Percentiles rank a stretch among this genome's conserved stretches.
Conservation (phyloP, 2,888 invertebrate species). For the Sipha maydis region DNA sequence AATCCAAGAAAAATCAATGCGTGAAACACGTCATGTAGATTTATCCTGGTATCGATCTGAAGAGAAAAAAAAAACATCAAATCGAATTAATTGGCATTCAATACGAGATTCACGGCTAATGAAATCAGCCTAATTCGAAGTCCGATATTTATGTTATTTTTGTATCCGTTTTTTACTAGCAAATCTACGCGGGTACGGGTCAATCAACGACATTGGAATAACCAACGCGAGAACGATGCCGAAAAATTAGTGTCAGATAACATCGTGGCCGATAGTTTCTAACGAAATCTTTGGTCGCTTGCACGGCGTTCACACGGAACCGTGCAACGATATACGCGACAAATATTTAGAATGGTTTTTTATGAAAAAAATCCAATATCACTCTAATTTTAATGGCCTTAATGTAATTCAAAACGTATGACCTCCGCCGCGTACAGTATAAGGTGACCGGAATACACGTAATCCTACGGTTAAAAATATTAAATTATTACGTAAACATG, state of each 20-base stretch:
- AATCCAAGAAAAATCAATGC: too few species aligned
- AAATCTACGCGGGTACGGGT: not conserved
- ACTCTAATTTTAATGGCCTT: not conserved
- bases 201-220: too few species aligned
- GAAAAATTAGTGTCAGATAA: not conserved
- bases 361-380: not conserved
- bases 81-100: too few species aligned
- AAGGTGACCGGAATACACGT: not conserved
- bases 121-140: too few species aligned
- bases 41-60: too few species aligned
- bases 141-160: not conserved
- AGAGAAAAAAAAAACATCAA: too few species aligned
- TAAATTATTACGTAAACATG: too few species aligned
- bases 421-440: not conserved
- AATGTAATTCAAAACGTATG: not conserved
- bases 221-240: not conserved
- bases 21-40: not conserved
- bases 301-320: not conserved
- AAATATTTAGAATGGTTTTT: not conserved
- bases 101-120: too few species aligned
- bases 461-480: not conserved
- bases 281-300: not conserved
- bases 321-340: not conserved
- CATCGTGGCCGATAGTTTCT: not conserved
- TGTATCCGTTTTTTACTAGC: not conserved